Percentiles rank a stretch among this genome's conserved stretches.
These are phyloP conservation scores for Pleuronectes platessa DNA, from an alignment of 2,113 vertebrate genomes.

Conservation along the genomic window DNA sequence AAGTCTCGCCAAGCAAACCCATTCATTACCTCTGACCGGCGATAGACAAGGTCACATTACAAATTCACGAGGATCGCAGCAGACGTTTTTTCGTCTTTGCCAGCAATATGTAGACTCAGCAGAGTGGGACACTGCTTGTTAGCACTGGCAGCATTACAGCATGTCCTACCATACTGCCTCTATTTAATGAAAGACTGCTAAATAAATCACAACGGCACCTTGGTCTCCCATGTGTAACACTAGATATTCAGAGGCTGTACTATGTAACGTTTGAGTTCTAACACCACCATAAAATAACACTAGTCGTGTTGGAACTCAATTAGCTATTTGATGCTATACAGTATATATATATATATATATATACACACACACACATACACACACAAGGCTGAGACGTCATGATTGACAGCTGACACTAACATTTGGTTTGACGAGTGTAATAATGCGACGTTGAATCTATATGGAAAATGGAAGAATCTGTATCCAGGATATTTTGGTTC, in stretches of 20 bases:
- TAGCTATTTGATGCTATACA: no score
- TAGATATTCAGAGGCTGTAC: not conserved
- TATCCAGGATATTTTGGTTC: no score
- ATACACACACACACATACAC: no score
- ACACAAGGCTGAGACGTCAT: no score
- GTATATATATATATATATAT: no score
- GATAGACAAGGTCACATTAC: conserved; percentile 61
- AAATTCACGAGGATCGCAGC: conserved; percentile 29
- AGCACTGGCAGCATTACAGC: conserved; percentile 22
- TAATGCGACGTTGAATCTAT: no score
- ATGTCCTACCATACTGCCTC: conserved; percentile 13
- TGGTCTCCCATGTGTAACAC: not conserved
- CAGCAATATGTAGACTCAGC: conserved; percentile 35
- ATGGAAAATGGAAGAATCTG: no score
- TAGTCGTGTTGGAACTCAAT: no score
- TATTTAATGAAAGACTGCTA: conserved; percentile 14
- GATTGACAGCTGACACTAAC: no score
- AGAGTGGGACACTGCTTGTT: conserved; percentile 29
- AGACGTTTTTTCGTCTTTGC: conserved; percentile 21
- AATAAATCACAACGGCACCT: conserved; percentile 28
- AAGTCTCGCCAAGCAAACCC: conserved; percentile 45
- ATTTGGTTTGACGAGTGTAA: no score
- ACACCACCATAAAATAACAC: not conserved
- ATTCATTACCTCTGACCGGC: conserved; percentile 51
- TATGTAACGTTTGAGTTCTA: not conserved